phyloP scores from a whole-genome alignment of 2,888 invertebrate genomes.

The Drosophila robusta region DNA sequence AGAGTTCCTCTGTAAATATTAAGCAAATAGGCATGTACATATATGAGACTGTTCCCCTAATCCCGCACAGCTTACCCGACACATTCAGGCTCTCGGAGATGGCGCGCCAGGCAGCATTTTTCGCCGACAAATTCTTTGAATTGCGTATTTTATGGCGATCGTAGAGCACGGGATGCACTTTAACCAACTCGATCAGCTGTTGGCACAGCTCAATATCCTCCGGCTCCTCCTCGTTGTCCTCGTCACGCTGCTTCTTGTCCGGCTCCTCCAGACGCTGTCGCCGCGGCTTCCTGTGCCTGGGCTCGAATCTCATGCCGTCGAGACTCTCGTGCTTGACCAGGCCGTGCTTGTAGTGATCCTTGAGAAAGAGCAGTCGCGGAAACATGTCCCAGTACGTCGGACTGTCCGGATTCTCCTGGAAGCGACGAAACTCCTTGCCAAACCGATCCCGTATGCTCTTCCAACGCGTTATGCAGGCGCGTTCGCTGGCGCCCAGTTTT shows the following conservation, averaged over 20 bases:
- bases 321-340: constrained; percentile 69
- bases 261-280: constrained; percentile 30
- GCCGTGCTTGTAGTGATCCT: constrained; percentile 82
- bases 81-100: constrained; percentile 73
- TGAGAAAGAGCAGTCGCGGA: constrained; percentile 76
- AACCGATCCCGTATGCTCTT: constrained; percentile 82
- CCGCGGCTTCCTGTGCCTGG: constrained; percentile 55
- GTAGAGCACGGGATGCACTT: constrained; percentile 78
- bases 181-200: constrained; percentile 77
- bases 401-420: constrained; percentile 74
- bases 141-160: constrained; percentile 79
- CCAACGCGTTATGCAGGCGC: constrained; percentile 82
- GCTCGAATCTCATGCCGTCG: constrained; percentile 71
- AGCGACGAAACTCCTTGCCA: constrained; percentile 79
- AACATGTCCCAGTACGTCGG: constrained; percentile 82
- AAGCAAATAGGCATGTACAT: background rate
- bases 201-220: constrained; percentile 69
- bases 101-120: constrained; percentile 79
- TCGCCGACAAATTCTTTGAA: constrained; percentile 79
- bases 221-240: constrained; percentile 44
- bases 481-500: constrained; percentile 75
- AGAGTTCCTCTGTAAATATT: constrained; percentile 65
- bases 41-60: no score
- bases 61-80: constrained; percentile 60
- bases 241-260: constrained; percentile 33